phyloP scores from a whole-genome alignment of 2,797 vertebrate species.

The Hippoglossus hippoglossus region DNA sequence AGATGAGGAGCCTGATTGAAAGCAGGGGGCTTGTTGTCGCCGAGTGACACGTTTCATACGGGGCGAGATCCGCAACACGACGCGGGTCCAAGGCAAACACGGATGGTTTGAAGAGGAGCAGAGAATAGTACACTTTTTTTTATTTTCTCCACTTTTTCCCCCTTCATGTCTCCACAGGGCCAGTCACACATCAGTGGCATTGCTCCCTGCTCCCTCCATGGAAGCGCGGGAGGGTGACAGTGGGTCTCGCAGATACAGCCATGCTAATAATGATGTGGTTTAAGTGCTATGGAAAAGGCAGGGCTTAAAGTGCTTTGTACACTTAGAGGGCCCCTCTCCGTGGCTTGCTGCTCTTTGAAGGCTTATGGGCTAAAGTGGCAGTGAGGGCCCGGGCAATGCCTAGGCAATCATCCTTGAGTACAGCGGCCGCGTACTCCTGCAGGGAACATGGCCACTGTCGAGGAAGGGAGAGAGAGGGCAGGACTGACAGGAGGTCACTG shows the following conservation, averaged over 20 bases:
- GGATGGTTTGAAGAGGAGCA: not conserved
- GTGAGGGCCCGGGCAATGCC: constrained; percentile 49
- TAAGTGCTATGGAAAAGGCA: constrained; percentile 63
- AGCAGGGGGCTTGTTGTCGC: no score
- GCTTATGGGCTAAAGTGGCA: constrained; percentile 68
- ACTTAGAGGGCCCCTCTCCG: constrained; percentile 61
- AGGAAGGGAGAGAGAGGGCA: constrained; percentile 21
- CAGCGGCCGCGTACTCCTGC: constrained; percentile 29
- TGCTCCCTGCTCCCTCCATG: not conserved
- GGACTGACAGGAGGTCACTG: constrained; percentile 37
- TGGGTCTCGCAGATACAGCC: constrained; percentile 46
- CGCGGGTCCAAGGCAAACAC: no score
- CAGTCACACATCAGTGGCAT: constrained; percentile 25
- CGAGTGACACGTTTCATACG: no score
- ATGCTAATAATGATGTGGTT: constrained; percentile 62
- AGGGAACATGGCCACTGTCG: constrained; percentile 34
- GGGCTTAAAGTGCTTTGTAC: constrained; percentile 65
- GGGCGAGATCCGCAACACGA: no score
- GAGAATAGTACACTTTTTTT: not conserved
- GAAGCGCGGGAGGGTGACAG: constrained; percentile 20
- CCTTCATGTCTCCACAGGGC: constrained; percentile 3
- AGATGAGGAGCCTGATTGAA: no score
- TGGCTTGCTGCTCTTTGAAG: constrained; percentile 70
- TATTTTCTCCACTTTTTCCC: not conserved
- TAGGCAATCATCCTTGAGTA: constrained; percentile 61